Conservation (phyloP, 2,888 invertebrate genomes). For the Sicus ferrugineus region DNA sequence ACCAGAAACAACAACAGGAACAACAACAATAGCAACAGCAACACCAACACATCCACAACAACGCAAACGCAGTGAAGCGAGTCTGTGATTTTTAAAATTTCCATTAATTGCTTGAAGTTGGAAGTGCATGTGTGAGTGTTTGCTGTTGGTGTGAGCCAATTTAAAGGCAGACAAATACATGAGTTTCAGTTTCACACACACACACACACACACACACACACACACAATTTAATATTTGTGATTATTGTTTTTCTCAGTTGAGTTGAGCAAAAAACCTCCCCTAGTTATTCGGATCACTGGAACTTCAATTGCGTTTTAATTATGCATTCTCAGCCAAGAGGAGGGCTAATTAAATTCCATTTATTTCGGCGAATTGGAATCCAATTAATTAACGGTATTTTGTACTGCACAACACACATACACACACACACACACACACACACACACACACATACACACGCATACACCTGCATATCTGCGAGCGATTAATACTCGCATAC, state of each 20-base stretch:
- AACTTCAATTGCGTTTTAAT: too few species aligned
- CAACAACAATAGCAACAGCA: background rate
- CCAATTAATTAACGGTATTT: background rate
- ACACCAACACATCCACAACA: background rate
- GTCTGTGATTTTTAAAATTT: too few species aligned
- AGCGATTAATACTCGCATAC: too few species aligned
- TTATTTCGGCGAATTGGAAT: too few species aligned
- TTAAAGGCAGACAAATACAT: slow-evolving; percentile 2
- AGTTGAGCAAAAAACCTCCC: too few species aligned
- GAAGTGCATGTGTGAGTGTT: background rate
- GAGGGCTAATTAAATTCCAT: too few species aligned
- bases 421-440: slow-evolving; percentile 24
- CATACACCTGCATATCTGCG: background rate
- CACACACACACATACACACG: slow-evolving; percentile 2
- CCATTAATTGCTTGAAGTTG: too few species aligned
- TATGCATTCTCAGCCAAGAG: too few species aligned
- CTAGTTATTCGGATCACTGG: too few species aligned
- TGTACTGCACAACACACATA: slow-evolving; percentile 10
- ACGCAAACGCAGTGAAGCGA: too few species aligned
- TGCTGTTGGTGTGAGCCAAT: background rate
- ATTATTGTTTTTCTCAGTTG: too few species aligned
- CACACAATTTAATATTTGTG: too few species aligned
- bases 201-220: background rate
- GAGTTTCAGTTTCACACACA: background rate
- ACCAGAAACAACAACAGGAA: background rate